Evolutionary conservation across 2,113 vertebrate species (phyloP).

Genomic region (Hystrix brachyura): DNA sequence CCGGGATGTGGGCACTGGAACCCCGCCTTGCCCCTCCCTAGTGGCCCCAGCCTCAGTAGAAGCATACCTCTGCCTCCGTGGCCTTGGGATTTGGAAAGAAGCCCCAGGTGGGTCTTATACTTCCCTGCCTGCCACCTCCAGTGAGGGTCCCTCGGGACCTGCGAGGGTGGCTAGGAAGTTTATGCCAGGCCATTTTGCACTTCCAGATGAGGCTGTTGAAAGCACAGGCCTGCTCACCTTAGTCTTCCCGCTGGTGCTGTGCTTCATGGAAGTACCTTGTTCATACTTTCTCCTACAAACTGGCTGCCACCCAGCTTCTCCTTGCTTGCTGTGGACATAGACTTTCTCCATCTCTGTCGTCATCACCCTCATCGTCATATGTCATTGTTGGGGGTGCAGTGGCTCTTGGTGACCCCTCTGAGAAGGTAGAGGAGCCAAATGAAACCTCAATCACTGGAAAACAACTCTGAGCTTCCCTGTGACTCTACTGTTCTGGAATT

Average conservation of each 20-base stretch:
- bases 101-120: rapidly evolving
- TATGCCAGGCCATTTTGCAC: rapidly evolving
- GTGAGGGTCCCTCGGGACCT: background rate
- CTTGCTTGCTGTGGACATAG: background rate
- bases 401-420: background rate
- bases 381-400: rapidly evolving
- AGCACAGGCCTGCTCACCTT: background rate
- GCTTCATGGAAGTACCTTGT: background rate
- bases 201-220: background rate
- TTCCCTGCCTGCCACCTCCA: background rate
- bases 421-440: background rate
- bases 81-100: background rate
- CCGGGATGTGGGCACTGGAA: background rate
- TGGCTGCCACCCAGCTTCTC: background rate
- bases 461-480: background rate
- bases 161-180: rapidly evolving
- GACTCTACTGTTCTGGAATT: background rate
- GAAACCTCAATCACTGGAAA: rapidly evolving
- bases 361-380: rapidly evolving
- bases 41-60: rapidly evolving
- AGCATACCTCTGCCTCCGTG: background rate
- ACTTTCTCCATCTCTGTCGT: background rate
- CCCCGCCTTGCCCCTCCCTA: background rate
- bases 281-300: background rate
- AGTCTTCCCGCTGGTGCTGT: background rate